A percentile compares a stretch with the other conserved stretches of the same genome.
These are phyloP conservation scores for Etheostoma nigrum DNA, from an alignment of 2,797 vertebrate species.

Conservation along the genomic window DNA sequence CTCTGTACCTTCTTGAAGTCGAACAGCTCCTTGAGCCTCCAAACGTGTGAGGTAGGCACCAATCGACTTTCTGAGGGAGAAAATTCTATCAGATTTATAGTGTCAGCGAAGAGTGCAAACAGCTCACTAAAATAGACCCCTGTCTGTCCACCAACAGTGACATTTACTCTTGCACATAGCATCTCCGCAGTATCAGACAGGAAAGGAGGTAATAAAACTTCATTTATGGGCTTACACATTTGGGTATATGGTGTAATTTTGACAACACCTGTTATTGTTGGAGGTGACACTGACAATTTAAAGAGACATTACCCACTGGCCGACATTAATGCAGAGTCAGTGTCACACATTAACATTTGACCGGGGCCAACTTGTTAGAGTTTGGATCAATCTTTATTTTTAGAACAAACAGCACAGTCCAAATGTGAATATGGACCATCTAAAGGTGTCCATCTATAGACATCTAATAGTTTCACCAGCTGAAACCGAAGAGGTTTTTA, in stretches of 20 bases:
- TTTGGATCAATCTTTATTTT: conserved; percentile 35
- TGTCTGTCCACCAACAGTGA: conserved; percentile 53
- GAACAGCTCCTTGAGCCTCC: conserved; percentile 53
- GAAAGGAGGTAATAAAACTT: conserved; percentile 70
- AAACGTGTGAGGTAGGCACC: conserved; percentile 31
- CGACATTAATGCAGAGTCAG: conserved; percentile 19
- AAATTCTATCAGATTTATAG: conserved; percentile 82
- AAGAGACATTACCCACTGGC: conserved; percentile 14
- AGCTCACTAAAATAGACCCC: conserved; percentile 78
- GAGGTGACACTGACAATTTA: conserved; percentile 39
- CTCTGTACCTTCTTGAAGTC: conserved; percentile 39
- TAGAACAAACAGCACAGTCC: conserved; percentile 8
- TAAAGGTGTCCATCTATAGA: conserved; percentile 25
- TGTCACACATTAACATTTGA: conserved; percentile 33
- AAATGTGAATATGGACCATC: conserved; percentile 1
- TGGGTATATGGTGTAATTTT: conserved; percentile 31
- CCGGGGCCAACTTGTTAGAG: conserved; percentile 1
- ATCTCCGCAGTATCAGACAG: conserved; percentile 54
- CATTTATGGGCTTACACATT: conserved; percentile 58
- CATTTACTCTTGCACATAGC: conserved; percentile 67
- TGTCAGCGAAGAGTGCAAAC: conserved; percentile 65
- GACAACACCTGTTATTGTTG: conserved; percentile 64
- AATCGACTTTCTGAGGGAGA: conserved; percentile 58
- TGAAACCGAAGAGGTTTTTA: background rate
- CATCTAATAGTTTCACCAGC: conserved; percentile 7